A percentile compares a stretch with the other conserved stretches of the same genome.
These are phyloP conservation scores for Hymenochirus boettgeri DNA, from an alignment of 2,113 vertebrate genomes.

Conservation along the genomic window DNA sequence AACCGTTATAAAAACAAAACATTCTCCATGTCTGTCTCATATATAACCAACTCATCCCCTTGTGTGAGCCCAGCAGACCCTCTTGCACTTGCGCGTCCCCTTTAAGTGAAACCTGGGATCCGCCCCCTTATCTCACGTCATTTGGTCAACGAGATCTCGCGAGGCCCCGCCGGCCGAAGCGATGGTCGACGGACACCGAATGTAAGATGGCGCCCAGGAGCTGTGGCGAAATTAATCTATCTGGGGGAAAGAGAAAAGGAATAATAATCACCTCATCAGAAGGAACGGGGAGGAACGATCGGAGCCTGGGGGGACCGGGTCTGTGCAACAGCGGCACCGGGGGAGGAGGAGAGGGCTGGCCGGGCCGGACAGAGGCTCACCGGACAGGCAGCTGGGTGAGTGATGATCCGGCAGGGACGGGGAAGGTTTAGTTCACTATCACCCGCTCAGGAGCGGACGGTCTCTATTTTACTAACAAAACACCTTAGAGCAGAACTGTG, in stretches of 20 bases:
- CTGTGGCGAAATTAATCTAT: constrained; percentile 71
- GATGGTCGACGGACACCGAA: constrained; percentile 72
- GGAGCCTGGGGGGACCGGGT: constrained; percentile 45
- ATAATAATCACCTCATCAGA: constrained; percentile 16
- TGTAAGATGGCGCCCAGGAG: constrained; percentile 91
- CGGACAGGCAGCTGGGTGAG: constrained; percentile 35
- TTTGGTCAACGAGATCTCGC: constrained; percentile 51
- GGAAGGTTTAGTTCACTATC: not conserved
- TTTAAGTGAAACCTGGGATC: constrained; percentile 64
- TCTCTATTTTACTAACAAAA: constrained; percentile 19
- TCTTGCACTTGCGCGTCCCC: constrained; percentile 48
- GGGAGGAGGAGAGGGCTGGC: constrained; percentile 48
- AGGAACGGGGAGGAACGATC: not conserved
- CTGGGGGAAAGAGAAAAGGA: constrained; percentile 43
- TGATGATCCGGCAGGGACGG: not conserved
- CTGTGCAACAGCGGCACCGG: constrained; percentile 49
- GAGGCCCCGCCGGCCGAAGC: constrained; percentile 50
- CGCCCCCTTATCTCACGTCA: constrained; percentile 54
- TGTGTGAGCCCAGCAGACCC: not conserved
- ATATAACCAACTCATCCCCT: not conserved
- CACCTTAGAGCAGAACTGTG: constrained; percentile 32
- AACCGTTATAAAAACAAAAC: too few species aligned
- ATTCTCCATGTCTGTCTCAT: too few species aligned
- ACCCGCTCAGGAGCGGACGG: constrained; percentile 4
- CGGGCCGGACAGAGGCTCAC: constrained; percentile 35